Base-by-base conservation (phyloP, 2,113 vertebrate species). In the Lichenostomus cassidix region DNA sequence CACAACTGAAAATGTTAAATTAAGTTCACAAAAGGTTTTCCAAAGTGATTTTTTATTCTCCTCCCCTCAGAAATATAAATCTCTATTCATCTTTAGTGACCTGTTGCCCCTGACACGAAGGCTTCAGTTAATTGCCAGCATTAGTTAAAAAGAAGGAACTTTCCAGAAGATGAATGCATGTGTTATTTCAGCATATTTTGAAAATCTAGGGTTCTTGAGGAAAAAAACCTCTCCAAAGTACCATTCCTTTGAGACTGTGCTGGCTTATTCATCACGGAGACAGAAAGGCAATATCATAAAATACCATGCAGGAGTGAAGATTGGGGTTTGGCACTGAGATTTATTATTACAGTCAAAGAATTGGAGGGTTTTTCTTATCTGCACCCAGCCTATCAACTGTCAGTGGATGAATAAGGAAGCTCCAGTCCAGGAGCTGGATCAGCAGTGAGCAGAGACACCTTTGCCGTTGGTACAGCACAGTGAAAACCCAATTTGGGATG, bases 261-360 rank as follows among this genome's bases (percentile, higher is more conserved):
- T 86, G n/a, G 29, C 41, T 93, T 93, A 92, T 94, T 90, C 67
- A 92, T 94, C 75, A 92, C 82, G 49, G 49, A 88, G 67, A 73
- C 8, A 19, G 86, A 88, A 94, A 87, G 47, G 82, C 53, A 90
- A 59, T 84, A 82, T 67, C 64, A 78, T 79, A 70, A 94, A 92
- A 84, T 55, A 85, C 39, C 41, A 87, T 39, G 47, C 85, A 90
- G 87, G 52, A 75, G n/a, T 31, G 29, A 92, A 85, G 70, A 71
- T 5, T 78, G 58, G 33, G 44, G 15, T 85, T 82, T 76, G 75
- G 47, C 56, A 37, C 60, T 53, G 50, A 53, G 59, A 90, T 95
- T 94, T 94, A 87, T 93, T 87, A 52, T 62, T 89, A 69, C 31
- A 81, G 37, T 77, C 60, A 58, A 15, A 47, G 44, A 20, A 62